Conservation (phyloP, 2,797 vertebrate species). For the Gadopsis bispinosus region DNA sequence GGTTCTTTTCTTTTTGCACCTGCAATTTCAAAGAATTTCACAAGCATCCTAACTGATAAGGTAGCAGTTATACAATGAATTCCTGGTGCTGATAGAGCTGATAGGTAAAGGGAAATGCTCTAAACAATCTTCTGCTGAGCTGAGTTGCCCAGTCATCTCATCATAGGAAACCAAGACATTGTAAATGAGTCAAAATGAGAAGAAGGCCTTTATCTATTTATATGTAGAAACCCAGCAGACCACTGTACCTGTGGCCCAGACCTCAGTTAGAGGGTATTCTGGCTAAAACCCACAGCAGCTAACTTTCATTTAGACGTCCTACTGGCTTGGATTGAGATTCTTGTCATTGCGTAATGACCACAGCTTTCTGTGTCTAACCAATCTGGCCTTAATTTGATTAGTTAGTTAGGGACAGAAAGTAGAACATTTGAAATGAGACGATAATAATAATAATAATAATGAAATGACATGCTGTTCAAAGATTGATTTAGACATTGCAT, state of each 20-base stretch:
- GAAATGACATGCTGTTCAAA: conserved; percentile 43
- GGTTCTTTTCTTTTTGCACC: neutral
- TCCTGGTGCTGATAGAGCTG: neutral
- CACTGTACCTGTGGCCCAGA: conserved; percentile 55
- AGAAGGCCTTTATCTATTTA: conserved; percentile 31
- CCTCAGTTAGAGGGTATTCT: conserved; percentile 61
- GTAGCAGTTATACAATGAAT: conserved; percentile 5
- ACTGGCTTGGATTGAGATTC: conserved; percentile 44
- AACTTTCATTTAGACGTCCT: conserved; percentile 53
- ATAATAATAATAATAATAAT: conserved; percentile 3
- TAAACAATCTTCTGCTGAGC: conserved; percentile 23
- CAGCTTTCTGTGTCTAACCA: conserved; percentile 62
- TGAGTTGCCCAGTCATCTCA: neutral
- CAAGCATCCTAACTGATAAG: neutral
- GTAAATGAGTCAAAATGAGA: conserved; percentile 55
- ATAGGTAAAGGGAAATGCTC: conserved; percentile 10
- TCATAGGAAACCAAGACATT: conserved; percentile 37
- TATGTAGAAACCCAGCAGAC: conserved; percentile 45
- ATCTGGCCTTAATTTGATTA: conserved; percentile 61
- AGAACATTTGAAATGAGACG: conserved; percentile 23
- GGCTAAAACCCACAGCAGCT: conserved; percentile 64
- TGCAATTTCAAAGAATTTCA: conserved; percentile 8
- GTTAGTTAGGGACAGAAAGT: conserved; percentile 30
- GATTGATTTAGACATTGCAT: conserved; percentile 29
- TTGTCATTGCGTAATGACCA: conserved; percentile 54